These are phyloP conservation scores for Geopemphigus sp. DNA, from an alignment of 1,140 invertebrate genomes.

Conservation along the genomic window DNA sequence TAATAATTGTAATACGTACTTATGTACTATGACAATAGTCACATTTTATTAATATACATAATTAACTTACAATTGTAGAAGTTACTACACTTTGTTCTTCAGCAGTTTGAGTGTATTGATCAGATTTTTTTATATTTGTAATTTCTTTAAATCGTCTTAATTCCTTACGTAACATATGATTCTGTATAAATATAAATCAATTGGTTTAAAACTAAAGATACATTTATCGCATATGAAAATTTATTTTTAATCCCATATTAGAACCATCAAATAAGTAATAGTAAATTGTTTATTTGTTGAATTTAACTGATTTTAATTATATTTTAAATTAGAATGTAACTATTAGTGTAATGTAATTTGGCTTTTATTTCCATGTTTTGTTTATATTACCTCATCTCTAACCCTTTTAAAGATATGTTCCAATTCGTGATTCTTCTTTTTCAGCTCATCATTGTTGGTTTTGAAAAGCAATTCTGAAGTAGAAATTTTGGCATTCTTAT, in stretches of 20 bases:
- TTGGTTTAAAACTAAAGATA: too few relatives aligned
- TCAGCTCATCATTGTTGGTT: conserved; percentile 39
- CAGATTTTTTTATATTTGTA: conserved; percentile 4
- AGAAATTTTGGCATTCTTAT: conserved; percentile 46
- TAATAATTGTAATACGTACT: not conserved
- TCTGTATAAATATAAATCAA: conserved; percentile 4
- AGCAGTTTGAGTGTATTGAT: conserved; percentile 29
- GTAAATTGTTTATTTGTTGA: too few relatives aligned
- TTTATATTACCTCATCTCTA: conserved; percentile 32
- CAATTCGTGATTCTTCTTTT: conserved; percentile 30
- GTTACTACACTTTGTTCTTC: conserved; percentile 36
- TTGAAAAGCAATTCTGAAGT: conserved; percentile 32
- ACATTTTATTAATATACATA: not conserved
- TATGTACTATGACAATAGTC: too few relatives aligned
- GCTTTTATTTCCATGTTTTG: too few relatives aligned
- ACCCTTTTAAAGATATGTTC: conserved; percentile 23
- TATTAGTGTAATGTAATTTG: too few relatives aligned
- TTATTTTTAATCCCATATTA: too few relatives aligned
- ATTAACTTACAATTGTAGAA: conserved; percentile 27
- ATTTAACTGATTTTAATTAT: too few relatives aligned
- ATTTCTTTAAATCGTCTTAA: conserved; percentile 32
- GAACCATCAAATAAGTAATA: too few relatives aligned
- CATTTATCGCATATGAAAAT: too few relatives aligned
- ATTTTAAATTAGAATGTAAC: too few relatives aligned
- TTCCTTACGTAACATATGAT: conserved; percentile 25